Evolutionary conservation across 2,113 vertebrate species (phyloP).

Genomic region (Motacilla alba): DNA sequence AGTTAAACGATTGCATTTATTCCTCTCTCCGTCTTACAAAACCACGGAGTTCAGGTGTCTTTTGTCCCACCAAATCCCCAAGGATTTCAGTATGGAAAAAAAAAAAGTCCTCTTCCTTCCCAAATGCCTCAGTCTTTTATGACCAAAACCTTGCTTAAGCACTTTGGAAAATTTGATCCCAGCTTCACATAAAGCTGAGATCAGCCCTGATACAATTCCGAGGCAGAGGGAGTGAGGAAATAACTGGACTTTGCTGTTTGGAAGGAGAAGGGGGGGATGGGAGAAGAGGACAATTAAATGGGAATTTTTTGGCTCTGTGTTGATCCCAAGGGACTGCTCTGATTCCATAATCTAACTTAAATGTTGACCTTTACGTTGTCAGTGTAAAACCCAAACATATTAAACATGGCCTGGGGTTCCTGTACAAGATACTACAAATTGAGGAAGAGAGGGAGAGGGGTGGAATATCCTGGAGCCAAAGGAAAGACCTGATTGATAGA

Average conservation of each 20-base stretch:
- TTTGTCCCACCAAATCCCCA: not conserved
- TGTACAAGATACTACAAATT: slow-evolving; percentile 44
- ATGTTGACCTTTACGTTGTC: slow-evolving; percentile 26
- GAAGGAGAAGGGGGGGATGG: not conserved
- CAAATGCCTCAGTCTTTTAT: not conserved
- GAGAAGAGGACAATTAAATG: slow-evolving; percentile 7
- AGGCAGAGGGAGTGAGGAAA: not conserved
- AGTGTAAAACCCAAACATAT: slow-evolving; percentile 44
- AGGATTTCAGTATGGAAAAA: not conserved
- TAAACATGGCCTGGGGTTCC: slow-evolving; percentile 54
- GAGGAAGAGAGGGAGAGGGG: not conserved
- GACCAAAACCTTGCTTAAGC: not conserved
- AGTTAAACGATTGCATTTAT: not conserved
- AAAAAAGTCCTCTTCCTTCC: not conserved
- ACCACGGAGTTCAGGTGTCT: not conserved
- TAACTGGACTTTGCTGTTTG: not conserved
- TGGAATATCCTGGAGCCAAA: not conserved
- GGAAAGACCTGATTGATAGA: slow-evolving; percentile 15
- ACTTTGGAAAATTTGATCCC: slow-evolving; percentile 3
- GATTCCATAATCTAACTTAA: not conserved
- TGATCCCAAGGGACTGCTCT: not conserved
- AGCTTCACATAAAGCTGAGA: not conserved
- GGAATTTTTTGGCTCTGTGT: slow-evolving; percentile 2
- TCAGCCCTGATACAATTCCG: not conserved
- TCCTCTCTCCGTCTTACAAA: not conserved